Percentiles rank a stretch among this genome's conserved stretches.
Evolutionary conservation across 2,113 vertebrate species (phyloP).

Genomic region (Microcebus jonahi): DNA sequence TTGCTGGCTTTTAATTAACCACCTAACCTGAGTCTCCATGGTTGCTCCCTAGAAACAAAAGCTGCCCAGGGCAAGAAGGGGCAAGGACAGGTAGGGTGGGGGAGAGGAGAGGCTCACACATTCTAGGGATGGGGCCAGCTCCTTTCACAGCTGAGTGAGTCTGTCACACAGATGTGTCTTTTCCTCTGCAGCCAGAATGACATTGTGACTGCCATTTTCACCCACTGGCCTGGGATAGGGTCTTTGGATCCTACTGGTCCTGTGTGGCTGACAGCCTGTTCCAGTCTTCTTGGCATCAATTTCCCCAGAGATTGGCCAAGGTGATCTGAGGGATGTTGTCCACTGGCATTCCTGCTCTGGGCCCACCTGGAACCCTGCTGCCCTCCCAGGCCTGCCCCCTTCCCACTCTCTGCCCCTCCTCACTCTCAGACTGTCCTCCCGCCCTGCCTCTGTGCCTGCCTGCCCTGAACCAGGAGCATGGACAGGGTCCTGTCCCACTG

Average conservation of each 20-base stretch:
- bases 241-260: background rate
- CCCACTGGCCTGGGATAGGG: background rate
- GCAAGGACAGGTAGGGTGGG: background rate
- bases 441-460: background rate
- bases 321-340: background rate
- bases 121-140: background rate
- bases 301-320: background rate
- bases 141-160: background rate
- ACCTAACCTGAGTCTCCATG: background rate
- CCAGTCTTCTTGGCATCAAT: background rate
- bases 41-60: constrained; percentile 1
- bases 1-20: too few relatives aligned
- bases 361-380: background rate
- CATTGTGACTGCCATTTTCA: background rate
- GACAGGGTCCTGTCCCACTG: background rate
- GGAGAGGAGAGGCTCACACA: background rate
- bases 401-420: background rate
- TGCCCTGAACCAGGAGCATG: background rate
- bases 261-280: background rate
- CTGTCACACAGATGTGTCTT: background rate
- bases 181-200: background rate
- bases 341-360: background rate
- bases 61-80: background rate
- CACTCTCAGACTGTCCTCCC: background rate
- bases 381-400: background rate